Conservation (phyloP, 1,140 invertebrate genomes). For the Lamellibrachia luymesi region DNA sequence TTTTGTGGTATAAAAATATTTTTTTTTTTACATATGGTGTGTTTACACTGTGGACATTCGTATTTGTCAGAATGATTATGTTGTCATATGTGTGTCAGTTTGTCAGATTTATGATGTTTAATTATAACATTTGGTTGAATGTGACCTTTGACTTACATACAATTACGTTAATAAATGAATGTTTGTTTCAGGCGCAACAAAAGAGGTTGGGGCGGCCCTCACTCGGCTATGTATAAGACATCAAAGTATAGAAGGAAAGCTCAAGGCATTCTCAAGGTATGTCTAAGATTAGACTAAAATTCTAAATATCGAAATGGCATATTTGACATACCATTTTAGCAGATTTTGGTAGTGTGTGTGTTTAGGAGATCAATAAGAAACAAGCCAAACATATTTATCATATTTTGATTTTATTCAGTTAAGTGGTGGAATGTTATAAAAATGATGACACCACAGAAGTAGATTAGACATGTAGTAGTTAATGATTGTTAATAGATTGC, state of each 20-base stretch:
- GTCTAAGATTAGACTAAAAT: neutral
- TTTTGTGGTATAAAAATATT: neutral
- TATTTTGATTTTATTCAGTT: no score
- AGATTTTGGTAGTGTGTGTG: neutral
- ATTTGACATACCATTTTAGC: neutral
- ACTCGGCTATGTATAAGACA: slow-evolving; percentile 91
- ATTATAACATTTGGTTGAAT: neutral
- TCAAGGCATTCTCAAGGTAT: slow-evolving; percentile 89
- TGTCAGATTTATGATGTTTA: neutral
- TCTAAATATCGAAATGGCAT: neutral
- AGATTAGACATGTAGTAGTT: neutral
- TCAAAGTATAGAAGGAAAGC: slow-evolving; percentile 86
- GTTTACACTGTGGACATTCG: neutral
- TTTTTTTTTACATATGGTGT: neutral
- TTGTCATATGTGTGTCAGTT: neutral
- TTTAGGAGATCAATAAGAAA: neutral
- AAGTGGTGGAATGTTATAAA: neutral
- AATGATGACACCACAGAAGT: neutral
- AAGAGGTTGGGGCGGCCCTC: slow-evolving; percentile 91
- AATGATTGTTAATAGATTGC: neutral
- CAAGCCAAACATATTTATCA: neutral
- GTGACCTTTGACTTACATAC: neutral
- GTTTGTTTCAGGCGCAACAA: slow-evolving; percentile 77
- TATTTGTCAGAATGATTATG: neutral
- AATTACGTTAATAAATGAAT: neutral